A percentile compares a stretch with the other conserved stretches of the same genome.
Evolutionary conservation across 1,140 invertebrate genomes (phyloP).

Genomic region (Rhyzopertha dominica): DNA sequence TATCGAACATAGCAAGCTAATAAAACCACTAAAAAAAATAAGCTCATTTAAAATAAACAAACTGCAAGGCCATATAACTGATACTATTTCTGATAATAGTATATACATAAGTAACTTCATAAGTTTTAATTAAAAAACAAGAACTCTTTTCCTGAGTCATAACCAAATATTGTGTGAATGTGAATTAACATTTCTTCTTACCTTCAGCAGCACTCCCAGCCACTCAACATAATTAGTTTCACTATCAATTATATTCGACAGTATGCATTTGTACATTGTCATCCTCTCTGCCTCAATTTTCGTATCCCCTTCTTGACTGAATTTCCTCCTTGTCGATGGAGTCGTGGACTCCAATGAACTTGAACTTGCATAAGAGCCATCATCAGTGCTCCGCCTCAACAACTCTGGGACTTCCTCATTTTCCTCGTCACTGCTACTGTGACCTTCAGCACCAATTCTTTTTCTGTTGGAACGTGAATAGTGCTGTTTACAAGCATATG

Average conservation of each 20-base stretch:
- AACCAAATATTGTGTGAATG: background rate
- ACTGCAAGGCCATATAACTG: too few relatives aligned
- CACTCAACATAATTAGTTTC: constrained; percentile 87
- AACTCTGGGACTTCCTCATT: constrained; percentile 45
- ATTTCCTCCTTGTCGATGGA: constrained; percentile 39
- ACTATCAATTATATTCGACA: constrained; percentile 85
- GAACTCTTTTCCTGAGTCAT: background rate
- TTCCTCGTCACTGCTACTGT: constrained; percentile 45
- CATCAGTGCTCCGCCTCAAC: constrained; percentile 32
- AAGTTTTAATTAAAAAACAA: too few relatives aligned
- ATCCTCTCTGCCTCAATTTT: constrained; percentile 64
- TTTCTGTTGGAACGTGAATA: too few relatives aligned
- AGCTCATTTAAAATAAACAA: constrained; percentile 4
- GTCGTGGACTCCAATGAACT: constrained; percentile 46
- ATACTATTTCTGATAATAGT: constrained; percentile 3
- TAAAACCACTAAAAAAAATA: too few relatives aligned
- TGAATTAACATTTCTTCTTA: constrained; percentile 44
- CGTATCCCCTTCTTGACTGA: constrained; percentile 42
- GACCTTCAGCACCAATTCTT: constrained; percentile 34
- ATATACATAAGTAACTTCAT: too few relatives aligned
- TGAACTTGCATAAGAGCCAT: constrained; percentile 43
- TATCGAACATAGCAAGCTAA: too few relatives aligned
- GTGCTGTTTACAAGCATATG: too few relatives aligned
- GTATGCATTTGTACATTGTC: constrained; percentile 77
- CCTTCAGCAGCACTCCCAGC: constrained; percentile 81